Conservation (phyloP, 2,113 vertebrate genomes). For the Festucalex cinctus region DNA sequence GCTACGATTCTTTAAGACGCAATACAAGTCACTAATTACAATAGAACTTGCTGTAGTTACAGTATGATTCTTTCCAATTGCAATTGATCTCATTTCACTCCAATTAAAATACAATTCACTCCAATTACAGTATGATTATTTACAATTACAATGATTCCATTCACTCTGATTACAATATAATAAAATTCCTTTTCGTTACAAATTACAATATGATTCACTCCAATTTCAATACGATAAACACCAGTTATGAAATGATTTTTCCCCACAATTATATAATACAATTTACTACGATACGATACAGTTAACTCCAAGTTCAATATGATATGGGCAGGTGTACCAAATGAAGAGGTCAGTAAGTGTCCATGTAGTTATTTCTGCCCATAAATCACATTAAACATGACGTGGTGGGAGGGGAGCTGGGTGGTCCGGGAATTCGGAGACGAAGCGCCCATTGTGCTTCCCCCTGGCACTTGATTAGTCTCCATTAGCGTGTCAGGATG, state of each 20-base stretch:
- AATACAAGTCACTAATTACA: no score
- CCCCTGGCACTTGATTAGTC: constrained; percentile 66
- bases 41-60: no score
- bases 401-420: not conserved
- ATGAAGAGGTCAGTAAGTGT: not conserved
- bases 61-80: not conserved
- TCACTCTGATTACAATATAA: no score
- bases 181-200: no score
- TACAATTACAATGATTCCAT: no score
- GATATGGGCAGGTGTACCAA: not conserved
- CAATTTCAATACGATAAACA: no score
- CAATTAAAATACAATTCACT: no score
- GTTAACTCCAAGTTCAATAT: not conserved
- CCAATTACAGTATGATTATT: no score
- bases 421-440: constrained; percentile 47
- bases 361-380: not conserved
- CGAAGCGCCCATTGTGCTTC: constrained; percentile 41
- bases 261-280: no score
- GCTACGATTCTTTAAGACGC: no score
- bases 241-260: no score
- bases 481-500: constrained; percentile 63
- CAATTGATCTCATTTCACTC: not conserved
- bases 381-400: not conserved
- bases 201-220: no score
- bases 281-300: not conserved